phyloP scores from a whole-genome alignment of 2,113 vertebrate species.

The Columbina picui region DNA sequence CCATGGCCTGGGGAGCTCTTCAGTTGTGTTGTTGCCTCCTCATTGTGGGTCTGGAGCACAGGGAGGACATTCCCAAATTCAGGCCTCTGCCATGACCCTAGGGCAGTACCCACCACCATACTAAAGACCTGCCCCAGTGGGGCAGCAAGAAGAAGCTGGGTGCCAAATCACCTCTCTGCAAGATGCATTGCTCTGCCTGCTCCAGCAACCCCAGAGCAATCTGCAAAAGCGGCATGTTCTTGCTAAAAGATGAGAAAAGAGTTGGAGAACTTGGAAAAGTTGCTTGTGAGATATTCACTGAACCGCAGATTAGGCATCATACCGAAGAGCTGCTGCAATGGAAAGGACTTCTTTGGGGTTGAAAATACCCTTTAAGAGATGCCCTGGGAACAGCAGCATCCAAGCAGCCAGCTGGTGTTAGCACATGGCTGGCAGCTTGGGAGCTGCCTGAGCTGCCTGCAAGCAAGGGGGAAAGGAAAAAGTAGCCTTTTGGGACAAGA shows the following conservation, averaged over 20 bases:
- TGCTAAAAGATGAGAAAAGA: background rate
- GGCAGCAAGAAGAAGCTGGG: background rate
- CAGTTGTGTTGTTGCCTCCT: background rate
- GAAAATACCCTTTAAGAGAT: background rate
- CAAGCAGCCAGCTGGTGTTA: background rate
- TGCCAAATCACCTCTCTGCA: background rate
- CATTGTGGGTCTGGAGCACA: background rate
- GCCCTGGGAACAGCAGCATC: fast-evolving
- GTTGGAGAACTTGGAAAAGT: background rate
- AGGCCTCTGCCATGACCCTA: background rate
- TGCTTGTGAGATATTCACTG: background rate
- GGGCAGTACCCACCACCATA: background rate
- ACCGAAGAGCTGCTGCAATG: background rate
- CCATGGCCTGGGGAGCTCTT: background rate
- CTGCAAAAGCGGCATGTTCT: background rate
- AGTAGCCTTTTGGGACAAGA: background rate
- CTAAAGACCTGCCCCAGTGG: fast-evolving
- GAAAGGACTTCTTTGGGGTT: background rate
- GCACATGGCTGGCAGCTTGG: fast-evolving
- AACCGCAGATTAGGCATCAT: fast-evolving
- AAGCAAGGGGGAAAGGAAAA: background rate
- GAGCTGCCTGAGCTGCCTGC: background rate
- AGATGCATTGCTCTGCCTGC: background rate
- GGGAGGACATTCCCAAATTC: background rate
- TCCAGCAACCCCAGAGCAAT: background rate